Evolutionary conservation across 2,797 vertebrate genomes (phyloP).

Genomic region (Mionectes olivaceus): DNA sequence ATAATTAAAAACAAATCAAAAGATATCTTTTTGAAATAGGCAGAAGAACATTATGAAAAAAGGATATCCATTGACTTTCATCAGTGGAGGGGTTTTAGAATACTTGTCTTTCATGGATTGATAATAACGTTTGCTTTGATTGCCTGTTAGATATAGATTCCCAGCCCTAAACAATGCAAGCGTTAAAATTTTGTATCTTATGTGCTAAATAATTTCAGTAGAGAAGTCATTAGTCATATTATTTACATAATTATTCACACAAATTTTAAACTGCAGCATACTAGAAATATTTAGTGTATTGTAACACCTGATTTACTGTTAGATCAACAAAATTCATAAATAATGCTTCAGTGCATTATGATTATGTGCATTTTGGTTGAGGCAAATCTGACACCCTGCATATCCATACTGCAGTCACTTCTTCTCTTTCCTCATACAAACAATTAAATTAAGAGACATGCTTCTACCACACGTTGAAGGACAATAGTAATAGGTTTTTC

Average conservation of each 20-base stretch:
- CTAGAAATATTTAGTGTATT: constrained; percentile 21
- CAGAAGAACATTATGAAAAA: neutral
- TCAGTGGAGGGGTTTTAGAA: neutral
- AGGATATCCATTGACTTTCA: neutral
- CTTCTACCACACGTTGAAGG: neutral
- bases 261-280: constrained; percentile 26
- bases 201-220: constrained; percentile 42
- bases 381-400: neutral
- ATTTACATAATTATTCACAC: constrained; percentile 36
- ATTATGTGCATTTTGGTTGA: neutral
- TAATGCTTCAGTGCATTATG: neutral
- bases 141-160: neutral
- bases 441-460: neutral
- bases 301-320: constrained; percentile 33
- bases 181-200: constrained; percentile 22
- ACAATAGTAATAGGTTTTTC: neutral
- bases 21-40: neutral
- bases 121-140: neutral
- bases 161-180: neutral
- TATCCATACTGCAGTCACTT: neutral
- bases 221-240: constrained; percentile 40
- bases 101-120: neutral
- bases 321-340: constrained; percentile 4
- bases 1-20: neutral
- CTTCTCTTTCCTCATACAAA: neutral